Evolutionary conservation across 1,140 invertebrate species (phyloP), one percentile per base, ranked within the genome.

Genomic region (Tachypleus tridentatus): DNA sequence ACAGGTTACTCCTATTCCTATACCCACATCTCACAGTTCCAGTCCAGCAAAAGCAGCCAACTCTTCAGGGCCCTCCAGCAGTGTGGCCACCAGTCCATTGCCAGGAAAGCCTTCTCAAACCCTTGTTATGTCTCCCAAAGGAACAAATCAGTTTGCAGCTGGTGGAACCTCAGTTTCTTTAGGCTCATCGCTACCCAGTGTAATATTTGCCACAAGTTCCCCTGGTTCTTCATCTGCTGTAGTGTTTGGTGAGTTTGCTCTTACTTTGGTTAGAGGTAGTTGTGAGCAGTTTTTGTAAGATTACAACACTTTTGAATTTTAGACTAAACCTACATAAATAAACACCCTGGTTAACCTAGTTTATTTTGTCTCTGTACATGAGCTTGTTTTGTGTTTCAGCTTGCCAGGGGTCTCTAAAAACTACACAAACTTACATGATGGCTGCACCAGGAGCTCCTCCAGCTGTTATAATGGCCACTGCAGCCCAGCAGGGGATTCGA

Each of bases 381-480:
- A 8, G n/a, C 3, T 8, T n/a, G n/a, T 8, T 54, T 54, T 7
- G 7, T n/a, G 7, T 54, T 8, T 7, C 53, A 54, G 53, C 53
- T 54, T 54, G 7, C 48, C 62, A 63, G 51, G 52, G 29, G 8
- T 60, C 62, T 7, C 49, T 63, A 51, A 63, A 63, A 50, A 62
- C 49, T 7, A 62, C n/a, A 3, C 61, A 62, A 3, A 59, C 62
- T 4, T 63, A 63, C 47, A 54, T 63, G 0, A 63, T 63, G 62
- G 51, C 62, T 4, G 49, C 62, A 57, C 52, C 62, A 6, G 54
- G 52, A 11, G n/a, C 56, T n/a, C 10, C 4, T 29, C 47, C 56
- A 3, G 8, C 47, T 8, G 49, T 51, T 1, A 11, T 63, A 4
- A 57, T 51, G 47, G 54, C 54, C 7, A 49, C 51, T 4, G 29